These are phyloP conservation scores for Vireo altiloquus DNA, from an alignment of 2,113 vertebrate species.

Conservation along the genomic window DNA sequence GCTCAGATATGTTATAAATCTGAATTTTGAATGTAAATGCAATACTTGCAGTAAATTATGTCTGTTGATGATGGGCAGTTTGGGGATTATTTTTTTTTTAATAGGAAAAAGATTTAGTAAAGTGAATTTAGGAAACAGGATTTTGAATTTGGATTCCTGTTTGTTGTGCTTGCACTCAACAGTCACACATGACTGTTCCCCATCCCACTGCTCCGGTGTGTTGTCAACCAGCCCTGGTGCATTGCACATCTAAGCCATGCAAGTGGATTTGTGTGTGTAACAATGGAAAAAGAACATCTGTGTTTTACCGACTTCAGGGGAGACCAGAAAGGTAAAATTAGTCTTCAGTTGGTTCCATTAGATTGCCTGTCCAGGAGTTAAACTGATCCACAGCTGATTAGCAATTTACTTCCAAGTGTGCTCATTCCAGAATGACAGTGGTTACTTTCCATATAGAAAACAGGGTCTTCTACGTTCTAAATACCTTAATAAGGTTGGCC, in stretches of 20 bases:
- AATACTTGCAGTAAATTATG: neutral
- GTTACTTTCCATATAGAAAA: neutral
- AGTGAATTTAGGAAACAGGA: neutral
- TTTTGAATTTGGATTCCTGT: too few species aligned
- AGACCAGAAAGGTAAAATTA: neutral
- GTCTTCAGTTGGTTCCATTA: neutral
- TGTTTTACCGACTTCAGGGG: neutral
- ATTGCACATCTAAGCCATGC: neutral
- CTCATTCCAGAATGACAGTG: neutral
- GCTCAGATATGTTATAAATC: neutral
- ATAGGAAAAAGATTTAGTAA: neutral
- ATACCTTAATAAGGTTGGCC: neutral
- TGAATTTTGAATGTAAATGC: neutral
- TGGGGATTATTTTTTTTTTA: too few species aligned
- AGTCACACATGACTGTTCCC: neutral
- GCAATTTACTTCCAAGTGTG: neutral
- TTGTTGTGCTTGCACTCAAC: accelerated
- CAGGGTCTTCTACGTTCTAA: neutral
- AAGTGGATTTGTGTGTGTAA: neutral
- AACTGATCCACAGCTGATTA: neutral
- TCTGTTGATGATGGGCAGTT: neutral
- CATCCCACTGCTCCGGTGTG: neutral
- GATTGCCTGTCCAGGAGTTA: neutral
- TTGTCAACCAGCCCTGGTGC: neutral
- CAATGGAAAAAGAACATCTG: neutral